phyloP scores from a whole-genome alignment of 2,888 invertebrate species.

The Beris chalybata region DNA sequence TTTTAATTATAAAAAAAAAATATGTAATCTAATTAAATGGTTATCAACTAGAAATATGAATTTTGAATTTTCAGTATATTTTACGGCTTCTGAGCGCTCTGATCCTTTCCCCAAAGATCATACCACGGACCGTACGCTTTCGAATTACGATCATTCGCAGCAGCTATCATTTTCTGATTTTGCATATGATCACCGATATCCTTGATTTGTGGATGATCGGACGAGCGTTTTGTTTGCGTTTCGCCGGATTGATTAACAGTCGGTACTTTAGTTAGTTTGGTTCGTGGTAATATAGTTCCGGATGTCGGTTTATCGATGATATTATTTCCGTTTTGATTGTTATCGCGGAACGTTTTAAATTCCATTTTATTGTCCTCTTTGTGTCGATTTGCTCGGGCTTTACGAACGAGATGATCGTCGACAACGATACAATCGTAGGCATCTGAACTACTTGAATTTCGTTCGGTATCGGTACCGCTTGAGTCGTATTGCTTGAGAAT shows the following conservation, averaged over 20 bases:
- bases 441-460: constrained; percentile 71
- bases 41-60: neutral
- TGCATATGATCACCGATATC: constrained; percentile 47
- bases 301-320: constrained; percentile 48
- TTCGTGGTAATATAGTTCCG: constrained; percentile 64
- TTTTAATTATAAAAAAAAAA: neutral
- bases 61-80: neutral
- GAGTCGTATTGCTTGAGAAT: constrained; percentile 71
- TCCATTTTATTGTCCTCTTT: constrained; percentile 60
- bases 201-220: constrained; percentile 44
- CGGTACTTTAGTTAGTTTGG: constrained; percentile 64
- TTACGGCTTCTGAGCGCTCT: constrained; percentile 61
- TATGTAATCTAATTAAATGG: neutral
- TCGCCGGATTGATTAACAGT: constrained; percentile 55
- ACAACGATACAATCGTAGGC: constrained; percentile 82
- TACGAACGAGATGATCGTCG: constrained; percentile 67
- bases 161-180: constrained; percentile 35
- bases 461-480: constrained; percentile 66
- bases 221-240: constrained; percentile 37
- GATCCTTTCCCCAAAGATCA: constrained; percentile 81
- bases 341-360: constrained; percentile 54
- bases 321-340: constrained; percentile 47
- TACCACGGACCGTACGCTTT: constrained; percentile 88
- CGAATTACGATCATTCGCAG: constrained; percentile 45
- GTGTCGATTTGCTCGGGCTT: constrained; percentile 54